These are phyloP conservation scores for Ammodytes marinus DNA, from an alignment of 2,113 vertebrate species.

Conservation along the genomic window DNA sequence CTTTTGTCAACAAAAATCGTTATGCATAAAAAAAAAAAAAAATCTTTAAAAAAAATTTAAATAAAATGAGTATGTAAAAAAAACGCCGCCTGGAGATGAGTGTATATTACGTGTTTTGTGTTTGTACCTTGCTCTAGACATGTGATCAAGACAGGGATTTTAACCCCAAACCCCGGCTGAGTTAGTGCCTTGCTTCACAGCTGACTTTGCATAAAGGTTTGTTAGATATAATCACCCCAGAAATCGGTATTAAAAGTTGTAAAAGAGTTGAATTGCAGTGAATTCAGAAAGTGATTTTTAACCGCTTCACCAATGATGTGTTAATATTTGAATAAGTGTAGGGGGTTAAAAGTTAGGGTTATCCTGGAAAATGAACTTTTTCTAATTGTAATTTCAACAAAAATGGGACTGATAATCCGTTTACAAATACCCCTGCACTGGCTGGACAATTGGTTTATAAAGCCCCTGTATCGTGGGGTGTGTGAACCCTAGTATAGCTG, in stretches of 20 bases:
- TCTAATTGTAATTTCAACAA: too few relatives aligned
- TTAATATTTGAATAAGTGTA: too few relatives aligned
- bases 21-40: neutral
- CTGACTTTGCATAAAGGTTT: constrained; percentile 50
- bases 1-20: too few relatives aligned
- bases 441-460: constrained; percentile 37
- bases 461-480: constrained; percentile 35
- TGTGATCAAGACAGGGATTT: neutral
- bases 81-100: neutral
- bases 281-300: neutral
- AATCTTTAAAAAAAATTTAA: too few relatives aligned
- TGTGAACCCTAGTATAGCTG: constrained; percentile 15
- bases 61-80: too few relatives aligned
- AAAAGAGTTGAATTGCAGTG: constrained; percentile 15
- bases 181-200: constrained; percentile 8
- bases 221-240: neutral
- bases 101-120: too few relatives aligned
- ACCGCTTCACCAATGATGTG: neutral
- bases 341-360: too few relatives aligned
- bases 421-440: too few relatives aligned
- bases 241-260: constrained; percentile 1
- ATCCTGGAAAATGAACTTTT: too few relatives aligned
- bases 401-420: constrained; percentile 19
- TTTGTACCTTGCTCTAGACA: constrained; percentile 17
- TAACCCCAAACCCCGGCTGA: neutral